A percentile compares a stretch with the other conserved stretches of the same genome.
Conservation (phyloP, 2,113 vertebrate genomes). For the Hydropotes inermis region DNA sequence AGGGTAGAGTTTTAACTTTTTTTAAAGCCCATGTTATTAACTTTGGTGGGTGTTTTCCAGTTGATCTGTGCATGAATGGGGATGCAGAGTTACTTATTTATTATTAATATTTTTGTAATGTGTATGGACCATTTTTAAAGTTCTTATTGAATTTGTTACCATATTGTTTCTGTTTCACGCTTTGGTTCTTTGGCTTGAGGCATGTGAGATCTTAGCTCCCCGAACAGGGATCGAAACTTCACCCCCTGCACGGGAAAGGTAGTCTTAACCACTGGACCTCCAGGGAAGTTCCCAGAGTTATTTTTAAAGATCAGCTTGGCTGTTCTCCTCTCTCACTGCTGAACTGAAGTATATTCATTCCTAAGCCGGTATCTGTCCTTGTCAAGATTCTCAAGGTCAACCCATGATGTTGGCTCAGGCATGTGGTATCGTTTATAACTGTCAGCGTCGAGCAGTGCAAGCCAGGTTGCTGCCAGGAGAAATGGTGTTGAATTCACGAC, state of each 20-base stretch:
- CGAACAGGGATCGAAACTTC: background rate
- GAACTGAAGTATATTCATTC: background rate
- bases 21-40: background rate
- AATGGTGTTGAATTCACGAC: background rate
- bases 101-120: background rate
- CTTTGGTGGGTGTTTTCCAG: background rate
- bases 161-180: background rate
- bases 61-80: background rate
- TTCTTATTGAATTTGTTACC: background rate
- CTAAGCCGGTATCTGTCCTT: background rate
- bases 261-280: background rate
- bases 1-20: background rate
- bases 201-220: background rate
- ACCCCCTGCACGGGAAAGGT: background rate
- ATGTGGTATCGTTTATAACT: background rate
- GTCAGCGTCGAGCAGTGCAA: fast-evolving
- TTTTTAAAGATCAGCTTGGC: background rate
- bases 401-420: background rate
- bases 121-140: background rate
- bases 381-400: background rate
- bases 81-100: background rate
- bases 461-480: background rate
- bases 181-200: background rate
- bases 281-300: background rate
- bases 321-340: background rate